Evolutionary conservation across 2,888 invertebrate species (phyloP), one percentile per base, ranked within the genome.

Genomic region (Noctua janthe): DNA sequence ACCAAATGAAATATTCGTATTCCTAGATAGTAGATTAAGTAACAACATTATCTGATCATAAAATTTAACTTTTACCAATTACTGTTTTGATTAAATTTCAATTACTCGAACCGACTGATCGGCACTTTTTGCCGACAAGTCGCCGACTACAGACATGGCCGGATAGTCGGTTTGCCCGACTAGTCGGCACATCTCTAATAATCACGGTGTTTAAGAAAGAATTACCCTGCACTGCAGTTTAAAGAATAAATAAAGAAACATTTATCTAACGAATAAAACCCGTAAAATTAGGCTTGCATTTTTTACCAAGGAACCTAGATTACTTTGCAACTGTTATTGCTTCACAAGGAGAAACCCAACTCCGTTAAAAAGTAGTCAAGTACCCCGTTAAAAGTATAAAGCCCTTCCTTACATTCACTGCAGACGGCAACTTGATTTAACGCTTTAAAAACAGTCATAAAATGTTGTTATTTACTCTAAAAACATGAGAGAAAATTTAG

Each of bases 391-490:
- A 56, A 66, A 39, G 0, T 66, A 71, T 20, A 56, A 81, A 39
- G n/a, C 43, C 69, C 23, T n/a, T 39, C 17, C 54, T 47, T 49
- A 39, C 7, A n/a, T 59, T 64, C 20, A 23, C 64, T 43, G 56
- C 71, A 51, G 62, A 47, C 64, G 47, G 11, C 35, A 62, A 67
- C 64, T 49, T 17, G 56, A 67, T 62, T 54, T 49, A 35, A 71
- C 35, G 39, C 4, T 39, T 74, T 29, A 66, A 71, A 82, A 83
- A 54, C 20, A 23, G 5, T 4, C 66, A 39, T 85, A 81, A 85
- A 83, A 81, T 85, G 71, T 59, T 83, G 39, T 13, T 71, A 56
- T 86, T 82, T 86, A 72, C 86, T 86, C 49, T 86, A 82, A 87
- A 83, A 87, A 83, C 72, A 82, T 75, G 75, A 72, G 67, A 66